Conservation (phyloP, 2,113 vertebrate species). For the Chionis minor region DNA sequence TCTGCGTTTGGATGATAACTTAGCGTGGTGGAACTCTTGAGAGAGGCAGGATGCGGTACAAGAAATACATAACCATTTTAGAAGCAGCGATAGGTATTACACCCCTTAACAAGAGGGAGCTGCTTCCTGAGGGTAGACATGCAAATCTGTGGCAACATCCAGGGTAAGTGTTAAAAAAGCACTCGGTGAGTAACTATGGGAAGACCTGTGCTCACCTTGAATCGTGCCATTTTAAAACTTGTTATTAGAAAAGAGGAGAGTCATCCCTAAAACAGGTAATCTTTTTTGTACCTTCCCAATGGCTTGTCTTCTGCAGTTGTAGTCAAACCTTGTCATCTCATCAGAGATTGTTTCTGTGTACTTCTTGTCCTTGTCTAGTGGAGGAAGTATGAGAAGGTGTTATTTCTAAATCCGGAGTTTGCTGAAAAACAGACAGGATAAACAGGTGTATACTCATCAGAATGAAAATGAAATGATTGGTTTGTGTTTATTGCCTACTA, state of each 20-base stretch:
- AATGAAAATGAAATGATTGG: neutral
- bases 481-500: neutral
- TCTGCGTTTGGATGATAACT: neutral
- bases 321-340: neutral
- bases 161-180: slow-evolving; percentile 80
- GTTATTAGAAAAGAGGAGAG: neutral
- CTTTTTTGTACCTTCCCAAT: neutral
- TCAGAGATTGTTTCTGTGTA: neutral
- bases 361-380: neutral
- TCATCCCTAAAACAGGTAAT: neutral
- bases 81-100: slow-evolving; percentile 90
- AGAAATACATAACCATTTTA: slow-evolving; percentile 93
- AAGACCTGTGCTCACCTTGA: neutral
- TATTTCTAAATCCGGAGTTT: neutral
- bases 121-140: slow-evolving; percentile 87
- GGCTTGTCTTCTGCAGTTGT: neutral
- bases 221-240: neutral
- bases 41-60: slow-evolving; percentile 86
- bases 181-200: neutral
- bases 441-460: neutral
- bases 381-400: neutral
- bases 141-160: slow-evolving; percentile 89
- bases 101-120: slow-evolving; percentile 91
- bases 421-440: neutral
- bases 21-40: neutral